Base-by-base conservation (phyloP, 2,797 vertebrate genomes). In the Selene dorsalis region DNA sequence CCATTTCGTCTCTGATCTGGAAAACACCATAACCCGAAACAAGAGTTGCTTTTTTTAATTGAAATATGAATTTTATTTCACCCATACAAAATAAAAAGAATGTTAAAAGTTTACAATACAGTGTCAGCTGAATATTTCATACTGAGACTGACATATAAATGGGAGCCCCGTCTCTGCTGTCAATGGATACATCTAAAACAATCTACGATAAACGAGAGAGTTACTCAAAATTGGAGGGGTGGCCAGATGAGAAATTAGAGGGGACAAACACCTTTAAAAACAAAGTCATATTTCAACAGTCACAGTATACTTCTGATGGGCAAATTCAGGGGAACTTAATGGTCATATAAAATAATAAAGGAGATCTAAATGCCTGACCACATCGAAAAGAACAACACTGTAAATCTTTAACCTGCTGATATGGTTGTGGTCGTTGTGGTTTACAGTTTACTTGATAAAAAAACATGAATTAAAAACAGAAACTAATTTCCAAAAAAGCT, bases 41-140 rank as follows among this genome's bases (percentile, higher is more conserved):
- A 62, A 28, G 20, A 2, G 3, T 11, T 22, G 2, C 6, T 39
- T 47, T 28, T 76, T 84, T 84, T 26, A 93, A 92, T 94, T 93
- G 90, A 95, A 95, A 95, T 91, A 91, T 90, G 88, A 93, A 93
- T 84, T 95, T 96, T 95, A 95, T 95, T 95, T 94, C 92, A 95
- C 93, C 92, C 93, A 92, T 95, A 96, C 94, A 96, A 95, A 96
- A 95, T 94, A 93, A 95, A 93, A 94, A 93, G 90, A 94, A 94
- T 90, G 92, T 94, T 95, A 96, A 95, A 95, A 95, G 93, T 93
- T 92, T 91, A 94, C 93, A 92, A 93, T 93, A 94, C 92, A 94
- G 90, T 76, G 87, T 93, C 91, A 92, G 87, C 86, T 87, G 90
- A 92, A 93, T 90, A 94, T 93, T 91, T 93, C 80, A 89, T 89